These are phyloP conservation scores for Embiotoca jacksoni DNA, from an alignment of 2,113 vertebrate species.

Conservation along the genomic window DNA sequence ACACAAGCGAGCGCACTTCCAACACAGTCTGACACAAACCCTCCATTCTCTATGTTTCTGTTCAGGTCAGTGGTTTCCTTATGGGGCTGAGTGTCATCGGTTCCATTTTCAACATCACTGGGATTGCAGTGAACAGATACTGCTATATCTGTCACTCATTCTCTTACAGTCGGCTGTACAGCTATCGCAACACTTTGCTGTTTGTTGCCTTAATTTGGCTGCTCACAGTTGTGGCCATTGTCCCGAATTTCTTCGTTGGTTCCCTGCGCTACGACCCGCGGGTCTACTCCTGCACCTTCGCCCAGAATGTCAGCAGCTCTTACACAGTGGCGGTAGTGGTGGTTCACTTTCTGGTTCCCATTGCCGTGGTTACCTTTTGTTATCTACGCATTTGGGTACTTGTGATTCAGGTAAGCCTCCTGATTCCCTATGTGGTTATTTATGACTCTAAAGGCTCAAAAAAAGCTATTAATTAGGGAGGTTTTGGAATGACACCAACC, in stretches of 20 bases:
- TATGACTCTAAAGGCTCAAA: neutral
- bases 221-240: constrained; percentile 87
- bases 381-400: constrained; percentile 93
- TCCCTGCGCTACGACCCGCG: constrained; percentile 91
- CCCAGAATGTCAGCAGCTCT: constrained; percentile 88
- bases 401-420: constrained; percentile 87
- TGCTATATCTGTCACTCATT: constrained; percentile 93
- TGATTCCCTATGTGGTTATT: neutral
- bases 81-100: constrained; percentile 94
- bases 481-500: neutral
- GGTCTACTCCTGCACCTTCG: constrained; percentile 93
- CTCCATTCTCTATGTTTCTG: constrained; percentile 5
- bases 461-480: too few relatives aligned
- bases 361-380: constrained; percentile 91
- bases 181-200: constrained; percentile 87
- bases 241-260: constrained; percentile 91
- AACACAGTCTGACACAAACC: constrained; percentile 9
- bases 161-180: constrained; percentile 88
- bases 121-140: constrained; percentile 92
- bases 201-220: constrained; percentile 87
- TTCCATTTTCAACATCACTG: constrained; percentile 95
- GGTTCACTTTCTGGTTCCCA: constrained; percentile 92
- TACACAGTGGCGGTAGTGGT: constrained; percentile 89
- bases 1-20: neutral
- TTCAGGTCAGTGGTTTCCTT: constrained; percentile 89